phyloP scores from a whole-genome alignment of 2,888 invertebrate genomes.

The Phania funesta region DNA sequence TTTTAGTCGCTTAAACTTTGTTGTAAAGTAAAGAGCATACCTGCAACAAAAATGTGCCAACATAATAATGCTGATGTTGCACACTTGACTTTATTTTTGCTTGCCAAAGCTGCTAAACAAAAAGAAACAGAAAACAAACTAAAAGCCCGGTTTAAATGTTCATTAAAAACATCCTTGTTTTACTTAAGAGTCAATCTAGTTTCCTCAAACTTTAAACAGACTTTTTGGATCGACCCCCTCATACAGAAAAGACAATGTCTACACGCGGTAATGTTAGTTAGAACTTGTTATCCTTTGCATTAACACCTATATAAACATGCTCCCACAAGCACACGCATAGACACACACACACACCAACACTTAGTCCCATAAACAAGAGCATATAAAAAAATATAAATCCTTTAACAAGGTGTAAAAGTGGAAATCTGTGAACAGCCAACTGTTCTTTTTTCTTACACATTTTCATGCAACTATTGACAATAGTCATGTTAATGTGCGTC shows the following conservation, averaged over 20 bases:
- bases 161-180: neutral
- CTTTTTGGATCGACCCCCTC: neutral
- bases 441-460: slow-evolving; percentile 1
- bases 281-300: slow-evolving; percentile 42
- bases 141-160: neutral
- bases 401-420: slow-evolving; percentile 55
- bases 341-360: neutral
- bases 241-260: neutral
- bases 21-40: neutral
- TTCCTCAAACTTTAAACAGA: neutral
- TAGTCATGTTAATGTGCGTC: neutral
- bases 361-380: neutral
- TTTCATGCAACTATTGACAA: slow-evolving; percentile 35
- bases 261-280: slow-evolving; percentile 38
- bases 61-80: slow-evolving; percentile 63
- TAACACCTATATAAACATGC: no score
- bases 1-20: neutral
- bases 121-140: slow-evolving; percentile 4
- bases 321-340: neutral
- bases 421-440: slow-evolving; percentile 44
- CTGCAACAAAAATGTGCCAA: slow-evolving; percentile 46
- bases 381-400: slow-evolving; percentile 13
- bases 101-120: neutral
- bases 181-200: no score
- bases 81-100: slow-evolving; percentile 56